Evolutionary conservation across 2,113 vertebrate genomes (phyloP), one percentile per base, ranked within the genome.

Genomic region (Natator depressus): DNA sequence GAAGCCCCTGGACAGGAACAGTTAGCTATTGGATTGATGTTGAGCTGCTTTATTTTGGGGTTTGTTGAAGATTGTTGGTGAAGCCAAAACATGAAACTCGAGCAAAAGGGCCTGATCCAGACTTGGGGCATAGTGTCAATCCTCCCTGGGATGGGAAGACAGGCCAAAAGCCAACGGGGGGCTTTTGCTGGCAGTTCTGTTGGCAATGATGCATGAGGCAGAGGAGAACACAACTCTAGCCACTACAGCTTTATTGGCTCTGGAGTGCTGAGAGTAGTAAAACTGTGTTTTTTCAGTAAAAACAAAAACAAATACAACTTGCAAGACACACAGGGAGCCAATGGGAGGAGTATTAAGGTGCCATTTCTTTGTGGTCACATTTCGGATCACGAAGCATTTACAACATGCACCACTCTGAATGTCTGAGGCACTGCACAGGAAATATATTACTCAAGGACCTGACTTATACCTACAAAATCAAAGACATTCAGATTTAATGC

Each of bases 281-380:
- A 97, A 95, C 91, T 80, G 46, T 87, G 53, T 31, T 93, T 96
- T 97, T 95, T 96, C 87, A 93, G 92, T 51, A 96, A 95, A 97
- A 92, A 57, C 55, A 57, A 96, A 97, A 93, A 95, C 82, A 95
- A 96, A 97, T 20, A 84, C 3, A 90, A 89, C 78, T 84, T 93
- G 92, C 92, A 95, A 96, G 85, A 79, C 88, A 85, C 78, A 88
- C 8, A 65, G 94, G 93, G 93, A 96, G 95, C 80, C 92, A 87
- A 2, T 38, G 79, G 88, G 92, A 90, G 85, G 81, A 89, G 84
- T 53, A 90, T 83, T 42, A 69, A 90, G 95, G 50, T 95, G 90
- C 57, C 42, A 31, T 72, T 94, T 93, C 69, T 91, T 46, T 16
- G 81, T 62, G 91, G 89, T 88, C 87, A 88, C 87, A 14, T 55